Evolutionary conservation across 2,797 vertebrate genomes (phyloP), one percentile per base, ranked within the genome.

Genomic region (Euthynnus affinis): DNA sequence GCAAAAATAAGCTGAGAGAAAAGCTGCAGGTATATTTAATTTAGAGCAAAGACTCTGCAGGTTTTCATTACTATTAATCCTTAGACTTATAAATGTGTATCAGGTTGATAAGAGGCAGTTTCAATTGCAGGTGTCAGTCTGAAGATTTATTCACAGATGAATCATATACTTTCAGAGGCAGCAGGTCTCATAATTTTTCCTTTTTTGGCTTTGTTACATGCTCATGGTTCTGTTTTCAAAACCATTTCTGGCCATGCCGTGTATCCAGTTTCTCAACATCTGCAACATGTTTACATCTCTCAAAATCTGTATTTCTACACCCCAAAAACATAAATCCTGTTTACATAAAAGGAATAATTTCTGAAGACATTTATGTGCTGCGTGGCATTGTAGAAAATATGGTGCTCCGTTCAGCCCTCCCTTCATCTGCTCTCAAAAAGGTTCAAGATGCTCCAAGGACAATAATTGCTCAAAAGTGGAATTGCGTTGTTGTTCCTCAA

Each of bases 311-410:
- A 70, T 85, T 83, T 81, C 66, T 57, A 73, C 81, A 83, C 81
- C 44, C 37, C 77, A 76, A 90, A 90, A 92, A 71, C 83, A 93
- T 89, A 86, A 89, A 89, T 91, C 85, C 87, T 46, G 58, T 76
- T 90, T 83, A 87, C 81, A 88, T 91, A 79, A 91, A 93, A 84
- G 79, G 44, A 71, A 76, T 84, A 3, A 89, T 84, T 89, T 87
- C 76, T 53, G 32, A 20, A 84, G 92, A 88, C 82, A 71, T 94
- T 94, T 91, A 92, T 91, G 77, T 84, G 87, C 87, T 88, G 89
- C 60, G 2, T 89, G 86, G 76, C 82, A 71, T 70, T 79, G 78
- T 80, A 83, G 58, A 81, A 90, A 93, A 88, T 81, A 83, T 80
- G 74, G 69, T 52, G 48, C 51, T 66, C 44, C 59, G 69, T 77